Evolutionary conservation across 2,888 invertebrate species (phyloP), one percentile per base, ranked within the genome.

Genomic region (Alloscopus bannaensis): DNA sequence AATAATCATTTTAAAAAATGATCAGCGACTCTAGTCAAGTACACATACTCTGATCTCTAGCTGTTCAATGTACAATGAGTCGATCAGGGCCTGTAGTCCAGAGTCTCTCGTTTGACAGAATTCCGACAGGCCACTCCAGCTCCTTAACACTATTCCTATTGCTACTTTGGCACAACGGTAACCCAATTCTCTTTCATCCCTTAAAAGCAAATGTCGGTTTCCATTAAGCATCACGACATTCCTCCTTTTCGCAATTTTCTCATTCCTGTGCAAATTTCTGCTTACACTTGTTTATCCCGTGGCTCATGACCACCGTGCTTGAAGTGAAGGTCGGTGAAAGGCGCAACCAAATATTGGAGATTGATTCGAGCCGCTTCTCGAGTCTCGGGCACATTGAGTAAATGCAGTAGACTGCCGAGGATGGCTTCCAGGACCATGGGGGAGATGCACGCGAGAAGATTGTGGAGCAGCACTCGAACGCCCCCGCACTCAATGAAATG

Each of bases 261-360:
- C 4, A 13, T 47, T n/a, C n/a, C 8, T 24, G 20, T 29, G 24
- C 26, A 47, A n/a, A 18, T 24, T 26, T 45, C 26, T 40, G 24
- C 83, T 81, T 80, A 84, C 84, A 81, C 45, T 52, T 83, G 82
- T 62, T 84, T 84, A 59, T 83, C 84, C 26, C 81, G 50, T 28
- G 81, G 76, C 72, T 82, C 86, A 40, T 86, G 86, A 20, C 86
- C 86, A 31, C 86, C 84, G 84, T 88, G 88, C 66, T 87, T 88
- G 83, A 93, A 94, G 88, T 96, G 95, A 87, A 95, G 94, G 89
- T 98, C 98, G 87, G 97, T 97, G 88, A 97, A 96, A 0, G 98
- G 97, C 18, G 97, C 96, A 76, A 96, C 93, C 62, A 99, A 91
- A 88, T 94, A 94, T 88, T 96, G 92, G 75, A 98, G 91, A 88